phyloP scores from a whole-genome alignment of 2,888 invertebrate species.

The Orchesellides sinensis region DNA sequence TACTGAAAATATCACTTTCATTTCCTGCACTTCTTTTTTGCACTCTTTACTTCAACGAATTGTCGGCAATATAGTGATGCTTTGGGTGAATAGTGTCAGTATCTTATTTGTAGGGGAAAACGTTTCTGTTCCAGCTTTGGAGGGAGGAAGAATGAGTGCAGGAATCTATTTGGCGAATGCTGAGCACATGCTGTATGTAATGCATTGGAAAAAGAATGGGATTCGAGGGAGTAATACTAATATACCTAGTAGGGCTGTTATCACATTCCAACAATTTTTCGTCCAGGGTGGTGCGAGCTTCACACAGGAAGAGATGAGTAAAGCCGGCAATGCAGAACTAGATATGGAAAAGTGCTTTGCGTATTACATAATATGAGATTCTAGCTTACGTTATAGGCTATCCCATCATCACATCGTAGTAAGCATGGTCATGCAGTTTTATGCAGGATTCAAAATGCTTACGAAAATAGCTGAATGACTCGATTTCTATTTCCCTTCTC shows the following conservation, averaged over 20 bases:
- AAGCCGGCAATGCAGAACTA: conserved; percentile 48
- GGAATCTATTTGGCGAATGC: conserved; percentile 45
- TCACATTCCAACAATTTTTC: conserved; percentile 43
- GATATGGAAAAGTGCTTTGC: not conserved
- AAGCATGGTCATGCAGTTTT: conserved; percentile 49
- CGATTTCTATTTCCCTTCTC: conserved; percentile 31
- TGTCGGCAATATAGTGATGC: conserved; percentile 53
- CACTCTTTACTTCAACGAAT: conserved; percentile 53
- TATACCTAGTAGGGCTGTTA: conserved; percentile 27
- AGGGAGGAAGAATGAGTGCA: conserved; percentile 16
- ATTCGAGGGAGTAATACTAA: conserved; percentile 60
- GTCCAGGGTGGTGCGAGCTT: conserved; percentile 3
- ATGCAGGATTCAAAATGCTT: conserved; percentile 41
- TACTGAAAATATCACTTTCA: conserved; percentile 75
- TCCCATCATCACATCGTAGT: not conserved
- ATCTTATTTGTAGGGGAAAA: conserved; percentile 28
- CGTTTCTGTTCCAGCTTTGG: not conserved
- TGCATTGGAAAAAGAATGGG: conserved; percentile 58
- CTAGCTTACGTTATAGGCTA: not conserved
- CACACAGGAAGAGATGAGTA: conserved; percentile 26
- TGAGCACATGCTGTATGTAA: conserved; percentile 54
- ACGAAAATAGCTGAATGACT: conserved; percentile 18
- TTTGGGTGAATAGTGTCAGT: conserved; percentile 38
- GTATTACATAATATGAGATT: not conserved
- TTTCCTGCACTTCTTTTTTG: conserved; percentile 68